Base-by-base conservation (phyloP, 2,888 invertebrate species). In the Napeogenes sylphis region DNA sequence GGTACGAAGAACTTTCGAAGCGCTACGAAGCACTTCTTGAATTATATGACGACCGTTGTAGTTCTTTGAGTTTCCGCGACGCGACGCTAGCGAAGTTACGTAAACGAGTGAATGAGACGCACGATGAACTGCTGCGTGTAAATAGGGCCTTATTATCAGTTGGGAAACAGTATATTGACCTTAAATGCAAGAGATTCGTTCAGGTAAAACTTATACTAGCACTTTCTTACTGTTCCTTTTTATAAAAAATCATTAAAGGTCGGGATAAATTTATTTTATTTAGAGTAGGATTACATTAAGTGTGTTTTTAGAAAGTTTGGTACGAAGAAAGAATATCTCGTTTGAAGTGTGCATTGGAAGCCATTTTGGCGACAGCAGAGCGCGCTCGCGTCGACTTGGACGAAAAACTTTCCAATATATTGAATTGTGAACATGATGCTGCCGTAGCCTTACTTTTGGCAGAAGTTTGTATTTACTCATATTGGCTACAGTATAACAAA, bases 1-100 rank as follows among this genome's bases (percentile, higher is more conserved):
- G 90, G 67, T 89, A 88, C 64, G 87, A 89, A 73, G 85, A 88
- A 64, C 71, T 90, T 45, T 81, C 82, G 3, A 85, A 84, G 62
- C 83, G 84, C 4, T 88, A 89, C 72, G 78, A 80, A 62, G 67
- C 79, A 0, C 75, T 90, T 0, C 71, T 87, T 0, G 76, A 75
- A 71, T 80, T 78, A 0, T 85, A 84, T 71, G 78, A 86, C 45
- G 79, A 82, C 30, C 82, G 81, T 32, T 80, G 83, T 66, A 66
- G 64, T 4, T 71, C 73, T 0, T 66, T 84, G 1, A 69, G 64
- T 30, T 58, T 72, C 2, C 77, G 82, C 3, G 82, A 87, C 53
- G 73, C 69, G 2, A 70, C 78, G 2, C 56, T 87, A 35, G 63
- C 69, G 5, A 73, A 74, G 3, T 69, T 85, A 59, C 75, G 72